These are phyloP conservation scores for Euschistus heros DNA, from an alignment of 1,140 invertebrate species.

Conservation along the genomic window DNA sequence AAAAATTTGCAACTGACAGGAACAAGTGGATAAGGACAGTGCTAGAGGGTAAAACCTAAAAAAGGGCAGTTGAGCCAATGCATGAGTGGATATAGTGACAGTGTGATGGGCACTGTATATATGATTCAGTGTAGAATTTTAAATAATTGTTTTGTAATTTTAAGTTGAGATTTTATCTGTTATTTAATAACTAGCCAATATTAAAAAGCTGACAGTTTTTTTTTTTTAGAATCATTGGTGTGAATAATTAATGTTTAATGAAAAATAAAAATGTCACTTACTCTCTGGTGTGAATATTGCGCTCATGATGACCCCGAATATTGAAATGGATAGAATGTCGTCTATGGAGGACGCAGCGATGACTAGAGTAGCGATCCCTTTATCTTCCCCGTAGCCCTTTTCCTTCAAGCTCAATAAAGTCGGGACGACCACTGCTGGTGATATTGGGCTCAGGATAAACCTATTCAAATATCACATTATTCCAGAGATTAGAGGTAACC, in stretches of 20 bases:
- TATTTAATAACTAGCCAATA: too few species aligned
- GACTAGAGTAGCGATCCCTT: constrained; percentile 62
- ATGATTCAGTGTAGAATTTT: too few species aligned
- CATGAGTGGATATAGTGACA: background rate
- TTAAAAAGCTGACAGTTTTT: too few species aligned
- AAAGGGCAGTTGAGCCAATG: too few species aligned
- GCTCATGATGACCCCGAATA: constrained; percentile 46
- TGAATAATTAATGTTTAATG: too few species aligned
- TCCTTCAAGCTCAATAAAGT: constrained; percentile 52
- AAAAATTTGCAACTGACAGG: too few species aligned
- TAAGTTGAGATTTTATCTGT: too few species aligned
- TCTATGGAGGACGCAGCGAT: constrained; percentile 67
- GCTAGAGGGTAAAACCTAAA: too few species aligned
- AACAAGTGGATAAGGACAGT: too few species aligned
- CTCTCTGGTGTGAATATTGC: constrained; percentile 17
- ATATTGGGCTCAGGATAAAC: constrained; percentile 59
- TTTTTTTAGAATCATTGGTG: too few species aligned
- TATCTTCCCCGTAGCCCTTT: constrained; percentile 50
- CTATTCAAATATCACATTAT: constrained; percentile 32
- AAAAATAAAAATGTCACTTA: background rate
- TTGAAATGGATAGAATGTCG: constrained; percentile 62
- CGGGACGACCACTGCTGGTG: constrained; percentile 66
- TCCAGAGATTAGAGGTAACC: too few species aligned
- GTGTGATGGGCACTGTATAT: background rate
- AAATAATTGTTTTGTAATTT: too few species aligned